Conservation (phyloP, 2,888 invertebrate genomes). For the Pseudolycoriella hygida region DNA sequence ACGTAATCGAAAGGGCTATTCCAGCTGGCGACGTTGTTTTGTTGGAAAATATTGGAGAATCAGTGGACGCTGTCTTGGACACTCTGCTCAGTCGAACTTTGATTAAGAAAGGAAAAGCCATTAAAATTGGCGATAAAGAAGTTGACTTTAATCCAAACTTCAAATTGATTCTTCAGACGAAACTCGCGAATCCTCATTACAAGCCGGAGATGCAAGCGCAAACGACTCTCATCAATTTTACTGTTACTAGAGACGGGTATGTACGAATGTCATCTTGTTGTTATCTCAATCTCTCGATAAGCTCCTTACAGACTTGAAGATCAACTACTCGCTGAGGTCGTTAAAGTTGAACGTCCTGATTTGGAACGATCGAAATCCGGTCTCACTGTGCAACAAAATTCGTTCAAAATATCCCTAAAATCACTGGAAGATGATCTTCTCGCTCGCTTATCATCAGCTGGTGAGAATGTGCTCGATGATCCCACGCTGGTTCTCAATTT, state of each 20-base stretch:
- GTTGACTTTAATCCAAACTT: slow-evolving; percentile 73
- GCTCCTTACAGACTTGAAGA: slow-evolving; percentile 57
- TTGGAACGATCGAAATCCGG: slow-evolving; percentile 68
- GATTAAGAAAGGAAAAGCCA: slow-evolving; percentile 66
- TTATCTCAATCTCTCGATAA: neutral
- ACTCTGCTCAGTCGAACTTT: slow-evolving; percentile 76
- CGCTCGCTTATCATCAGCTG: slow-evolving; percentile 72
- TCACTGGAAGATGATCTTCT: slow-evolving; percentile 78
- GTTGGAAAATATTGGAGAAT: slow-evolving; percentile 82
- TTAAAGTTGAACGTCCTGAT: slow-evolving; percentile 84
- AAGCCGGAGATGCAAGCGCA: slow-evolving; percentile 97
- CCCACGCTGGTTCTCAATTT: slow-evolving; percentile 79
- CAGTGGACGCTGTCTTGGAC: slow-evolving; percentile 83
- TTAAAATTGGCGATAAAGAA: slow-evolving; percentile 82
- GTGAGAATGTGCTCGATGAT: slow-evolving; percentile 82
- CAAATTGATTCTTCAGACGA: slow-evolving; percentile 77
- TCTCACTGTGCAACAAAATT: slow-evolving; percentile 83
- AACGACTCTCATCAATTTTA: slow-evolving; percentile 89
- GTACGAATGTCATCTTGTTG: slow-evolving; percentile 6
- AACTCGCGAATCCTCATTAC: slow-evolving; percentile 89
- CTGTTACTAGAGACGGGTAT: slow-evolving; percentile 78
- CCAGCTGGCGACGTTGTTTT: slow-evolving; percentile 58
- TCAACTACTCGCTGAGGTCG: slow-evolving; percentile 83
- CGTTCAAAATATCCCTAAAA: slow-evolving; percentile 85
- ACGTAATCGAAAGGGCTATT: slow-evolving; percentile 60